phyloP scores from a whole-genome alignment of 2,113 vertebrate genomes.

The Myotis yumanensis region DNA sequence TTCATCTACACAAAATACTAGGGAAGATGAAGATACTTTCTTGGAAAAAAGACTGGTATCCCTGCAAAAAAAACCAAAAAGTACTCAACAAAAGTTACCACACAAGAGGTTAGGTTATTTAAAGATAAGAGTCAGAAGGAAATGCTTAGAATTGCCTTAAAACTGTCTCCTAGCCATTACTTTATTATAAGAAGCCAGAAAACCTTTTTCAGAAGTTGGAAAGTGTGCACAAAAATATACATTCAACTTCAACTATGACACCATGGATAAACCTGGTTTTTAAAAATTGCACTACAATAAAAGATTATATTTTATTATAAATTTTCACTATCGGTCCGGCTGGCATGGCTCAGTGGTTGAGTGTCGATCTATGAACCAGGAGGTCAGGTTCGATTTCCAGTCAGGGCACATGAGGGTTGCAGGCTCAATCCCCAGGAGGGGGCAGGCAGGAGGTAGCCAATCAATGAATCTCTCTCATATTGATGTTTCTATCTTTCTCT shows the following conservation, averaged over 20 bases:
- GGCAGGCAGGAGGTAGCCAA: no score
- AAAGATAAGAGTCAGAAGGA: neutral
- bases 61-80: constrained; percentile 7
- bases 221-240: neutral
- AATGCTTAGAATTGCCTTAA: neutral
- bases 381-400: no score
- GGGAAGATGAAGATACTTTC: neutral
- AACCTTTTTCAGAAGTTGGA: neutral
- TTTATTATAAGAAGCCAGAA: neutral
- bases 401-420: no score
- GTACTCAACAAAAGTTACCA: neutral
- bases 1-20: neutral
- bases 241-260: neutral
- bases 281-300: neutral
- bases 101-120: neutral
- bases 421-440: no score
- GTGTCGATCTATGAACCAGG: no score
- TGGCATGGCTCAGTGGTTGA: no score
- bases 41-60: neutral
- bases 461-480: no score
- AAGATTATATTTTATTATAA: neutral
- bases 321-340: neutral
- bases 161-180: neutral
- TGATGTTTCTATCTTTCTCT: no score
- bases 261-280: neutral